Evolutionary conservation across 2,797 vertebrate species (phyloP).

Genomic region (Poecilia gillii): DNA sequence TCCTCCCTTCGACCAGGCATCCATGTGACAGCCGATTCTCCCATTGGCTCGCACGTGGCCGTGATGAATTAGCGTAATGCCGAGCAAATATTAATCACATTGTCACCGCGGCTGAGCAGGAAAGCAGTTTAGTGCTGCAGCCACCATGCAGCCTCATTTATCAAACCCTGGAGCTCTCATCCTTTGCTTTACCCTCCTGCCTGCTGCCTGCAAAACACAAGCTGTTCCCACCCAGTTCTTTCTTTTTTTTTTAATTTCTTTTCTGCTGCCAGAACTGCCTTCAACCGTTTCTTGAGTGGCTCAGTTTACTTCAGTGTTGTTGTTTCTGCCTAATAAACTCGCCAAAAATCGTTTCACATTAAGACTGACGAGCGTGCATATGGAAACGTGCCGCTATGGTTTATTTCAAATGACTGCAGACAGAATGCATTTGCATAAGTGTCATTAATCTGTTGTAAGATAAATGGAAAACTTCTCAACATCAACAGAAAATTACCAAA

Average conservation of each 20-base stretch:
- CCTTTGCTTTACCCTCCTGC: constrained; percentile 61
- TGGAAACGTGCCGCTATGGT: not conserved
- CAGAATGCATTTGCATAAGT: not conserved
- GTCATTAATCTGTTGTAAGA: not conserved
- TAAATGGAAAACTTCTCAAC: not conserved
- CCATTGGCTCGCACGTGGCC: constrained; percentile 67
- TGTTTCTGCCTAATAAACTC: constrained; percentile 7
- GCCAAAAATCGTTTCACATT: constrained; percentile 10
- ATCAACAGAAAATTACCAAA: not conserved
- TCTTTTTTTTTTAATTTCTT: constrained; percentile 37
- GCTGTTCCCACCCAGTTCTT: constrained; percentile 66
- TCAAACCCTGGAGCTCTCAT: constrained; percentile 76
- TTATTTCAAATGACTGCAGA: too few species aligned
- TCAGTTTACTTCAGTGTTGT: constrained; percentile 27
- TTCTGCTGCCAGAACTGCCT: constrained; percentile 50
- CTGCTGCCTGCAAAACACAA: constrained; percentile 70
- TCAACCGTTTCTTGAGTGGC: constrained; percentile 40
- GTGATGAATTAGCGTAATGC: constrained; percentile 83
- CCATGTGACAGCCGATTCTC: constrained; percentile 75
- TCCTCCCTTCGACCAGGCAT: constrained; percentile 53
- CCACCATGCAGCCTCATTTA: constrained; percentile 77
- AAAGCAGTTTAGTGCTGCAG: constrained; percentile 78
- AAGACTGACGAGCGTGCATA: not conserved
- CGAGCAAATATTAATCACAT: constrained; percentile 84
- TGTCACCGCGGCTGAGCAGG: constrained; percentile 81